A percentile compares a stretch with the other conserved stretches of the same genome.
Conservation (phyloP, 2,113 vertebrate genomes). For the Nycticryphes semicollaris region DNA sequence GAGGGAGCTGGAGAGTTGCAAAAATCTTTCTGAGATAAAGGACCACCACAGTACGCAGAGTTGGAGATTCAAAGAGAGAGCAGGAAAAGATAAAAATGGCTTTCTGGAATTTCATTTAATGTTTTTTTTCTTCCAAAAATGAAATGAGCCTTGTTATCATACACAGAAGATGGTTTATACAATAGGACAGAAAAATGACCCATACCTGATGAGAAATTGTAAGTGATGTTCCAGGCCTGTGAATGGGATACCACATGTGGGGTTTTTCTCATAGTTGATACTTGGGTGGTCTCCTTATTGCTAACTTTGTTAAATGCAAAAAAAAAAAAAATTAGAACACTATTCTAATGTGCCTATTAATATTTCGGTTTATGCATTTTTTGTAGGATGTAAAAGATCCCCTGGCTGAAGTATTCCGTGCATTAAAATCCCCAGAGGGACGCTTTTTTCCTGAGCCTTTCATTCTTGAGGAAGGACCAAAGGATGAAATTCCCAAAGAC, state of each 20-base stretch:
- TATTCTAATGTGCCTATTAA: background rate
- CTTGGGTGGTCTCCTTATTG: background rate
- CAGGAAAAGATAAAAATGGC: background rate
- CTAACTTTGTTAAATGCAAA: background rate
- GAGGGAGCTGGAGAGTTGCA: background rate
- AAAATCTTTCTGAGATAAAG: background rate
- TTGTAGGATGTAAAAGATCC: conserved; percentile 1
- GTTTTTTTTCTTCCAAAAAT: background rate
- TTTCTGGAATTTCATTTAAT: background rate
- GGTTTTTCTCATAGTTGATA: background rate
- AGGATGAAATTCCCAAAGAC: conserved; percentile 35
- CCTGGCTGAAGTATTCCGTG: background rate
- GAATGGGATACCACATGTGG: rapidly evolving
- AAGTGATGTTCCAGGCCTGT: background rate
- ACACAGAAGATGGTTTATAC: background rate
- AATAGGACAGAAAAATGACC: background rate
- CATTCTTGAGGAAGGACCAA: conserved; percentile 57
- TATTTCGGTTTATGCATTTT: background rate
- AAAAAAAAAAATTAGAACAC: rapidly evolving
- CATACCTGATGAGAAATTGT: background rate
- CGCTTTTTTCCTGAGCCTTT: conserved; percentile 80
- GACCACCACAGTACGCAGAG: background rate
- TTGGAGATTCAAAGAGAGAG: background rate
- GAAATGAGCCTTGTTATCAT: background rate
- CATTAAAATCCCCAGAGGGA: conserved; percentile 67